Evolutionary conservation across 1,140 invertebrate species (phyloP), one percentile per base, ranked within the genome.

Genomic region (Meloidogyne hapla): DNA sequence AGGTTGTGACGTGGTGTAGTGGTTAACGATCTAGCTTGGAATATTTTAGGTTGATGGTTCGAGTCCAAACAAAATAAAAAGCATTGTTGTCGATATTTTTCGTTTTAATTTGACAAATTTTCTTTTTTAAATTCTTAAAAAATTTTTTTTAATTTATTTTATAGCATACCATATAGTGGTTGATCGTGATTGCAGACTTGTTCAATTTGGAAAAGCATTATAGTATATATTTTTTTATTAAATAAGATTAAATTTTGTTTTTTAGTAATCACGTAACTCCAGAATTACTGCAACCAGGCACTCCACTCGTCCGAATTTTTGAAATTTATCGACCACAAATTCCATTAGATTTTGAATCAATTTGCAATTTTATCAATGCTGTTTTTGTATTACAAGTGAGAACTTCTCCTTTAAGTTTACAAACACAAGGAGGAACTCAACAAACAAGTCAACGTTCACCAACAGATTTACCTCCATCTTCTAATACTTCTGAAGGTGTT

Each of bases 141-240:
- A 33, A n/a, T 33, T 33, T 33, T 33, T 38, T 73, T 79, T n/a
- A 64, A 26, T 28, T 66, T 74, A 79, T 9, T 80, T 81, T 28
- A 71, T 87, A 88, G 0, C 79, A 3, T 89, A 89, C 75, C 88
- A 89, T 75, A 80, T 89, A 15, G 84, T 89, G 5, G 84, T 89
- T 67, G 88, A 89, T 74, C 75, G 84, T 61, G 78, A 85, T 21
- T 86, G 85, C 71, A 75, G 77, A 28, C 71, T 86, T 21, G 77
- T 87, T 12, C 83, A 86, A 77, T 83, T 84, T 48, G 84, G 84
- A 62, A 83, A 74, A 69, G 82, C 83, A 21, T 70, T 85, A 33
- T 80, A 77, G 83, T 56, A 42, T 10, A 42, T 42, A 33, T 33
- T 33, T 33, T 9, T 74, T 26, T 69, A 10, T 42, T 42, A 42